These are phyloP conservation scores for Chrysolina oricalcia DNA, from an alignment of 2,888 invertebrate genomes.

Conservation along the genomic window DNA sequence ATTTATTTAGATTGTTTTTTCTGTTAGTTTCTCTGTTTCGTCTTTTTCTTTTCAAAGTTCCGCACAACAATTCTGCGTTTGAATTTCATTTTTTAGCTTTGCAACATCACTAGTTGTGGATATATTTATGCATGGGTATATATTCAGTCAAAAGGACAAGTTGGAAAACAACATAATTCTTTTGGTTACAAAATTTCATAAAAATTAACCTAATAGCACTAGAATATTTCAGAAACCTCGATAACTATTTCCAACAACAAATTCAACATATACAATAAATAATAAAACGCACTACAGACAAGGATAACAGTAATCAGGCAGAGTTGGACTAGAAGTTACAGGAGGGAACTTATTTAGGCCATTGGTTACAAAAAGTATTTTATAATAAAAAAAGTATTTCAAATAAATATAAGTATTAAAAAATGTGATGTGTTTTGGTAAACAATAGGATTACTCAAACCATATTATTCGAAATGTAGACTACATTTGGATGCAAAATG, in stretches of 20 bases:
- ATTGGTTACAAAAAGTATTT: conserved; percentile 64
- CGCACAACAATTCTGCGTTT: background rate
- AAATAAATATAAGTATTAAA: conserved; percentile 46
- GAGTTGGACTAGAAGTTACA: conserved; percentile 70
- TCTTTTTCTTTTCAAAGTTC: no score
- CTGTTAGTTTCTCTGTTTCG: no score
- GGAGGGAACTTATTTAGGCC: conserved; percentile 73
- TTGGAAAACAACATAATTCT: background rate
- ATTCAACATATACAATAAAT: conserved; percentile 57
- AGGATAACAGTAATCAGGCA: conserved; percentile 65
- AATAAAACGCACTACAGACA: conserved; percentile 59
- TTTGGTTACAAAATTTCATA: conserved; percentile 10
- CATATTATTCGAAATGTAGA: background rate
- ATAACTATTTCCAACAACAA: conserved; percentile 55
- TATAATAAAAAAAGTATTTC: conserved; percentile 33
- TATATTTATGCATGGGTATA: background rate
- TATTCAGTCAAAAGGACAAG: background rate
- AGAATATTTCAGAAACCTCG: conserved; percentile 3
- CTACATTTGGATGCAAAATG: background rate
- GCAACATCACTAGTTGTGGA: background rate
- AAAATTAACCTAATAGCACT: conserved; percentile 30
- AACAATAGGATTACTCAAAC: background rate
- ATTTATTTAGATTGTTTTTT: no score
- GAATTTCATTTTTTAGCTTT: background rate
- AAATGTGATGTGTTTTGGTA: conserved; percentile 27